Conservation (phyloP, 2,797 vertebrate genomes). For the Rhodeus uyekii region DNA sequence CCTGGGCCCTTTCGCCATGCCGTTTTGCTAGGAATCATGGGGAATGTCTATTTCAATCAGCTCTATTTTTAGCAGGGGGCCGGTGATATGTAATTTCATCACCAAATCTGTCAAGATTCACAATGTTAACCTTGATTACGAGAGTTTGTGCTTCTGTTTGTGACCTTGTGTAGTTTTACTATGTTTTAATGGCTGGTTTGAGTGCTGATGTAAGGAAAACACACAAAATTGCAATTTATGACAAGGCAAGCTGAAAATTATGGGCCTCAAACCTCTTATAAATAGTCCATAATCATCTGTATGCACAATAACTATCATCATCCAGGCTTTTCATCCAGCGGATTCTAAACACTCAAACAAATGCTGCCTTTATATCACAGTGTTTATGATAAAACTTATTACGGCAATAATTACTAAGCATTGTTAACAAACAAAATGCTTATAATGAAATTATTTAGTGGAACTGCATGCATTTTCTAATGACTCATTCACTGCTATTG, state of each 20-base stretch:
- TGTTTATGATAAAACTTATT: background rate
- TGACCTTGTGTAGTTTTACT: conserved; percentile 27
- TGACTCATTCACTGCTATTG: background rate
- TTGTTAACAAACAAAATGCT: conserved; percentile 9
- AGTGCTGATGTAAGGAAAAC: conserved; percentile 22
- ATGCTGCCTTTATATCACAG: background rate
- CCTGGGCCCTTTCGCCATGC: background rate
- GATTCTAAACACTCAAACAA: background rate
- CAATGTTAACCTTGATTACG: conserved; percentile 15
- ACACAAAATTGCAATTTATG: conserved; percentile 24
- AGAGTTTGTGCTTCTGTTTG: background rate
- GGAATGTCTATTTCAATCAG: conserved; percentile 32
- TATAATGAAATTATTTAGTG: conserved; percentile 1
- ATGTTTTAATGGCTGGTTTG: background rate
- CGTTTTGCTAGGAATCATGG: conserved; percentile 32
- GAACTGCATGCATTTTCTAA: background rate
- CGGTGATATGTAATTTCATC: conserved; percentile 37
- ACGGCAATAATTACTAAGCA: background rate
- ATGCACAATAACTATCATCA: conserved; percentile 20
- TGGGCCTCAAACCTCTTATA: background rate
- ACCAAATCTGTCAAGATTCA: conserved; percentile 28
- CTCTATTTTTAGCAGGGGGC: conserved; percentile 33
- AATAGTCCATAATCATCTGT: conserved; percentile 10
- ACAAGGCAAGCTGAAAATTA: conserved; percentile 20
- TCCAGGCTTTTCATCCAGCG: background rate